Conservation (phyloP, 2,113 vertebrate species). For the Microtus richardsoni region DNA sequence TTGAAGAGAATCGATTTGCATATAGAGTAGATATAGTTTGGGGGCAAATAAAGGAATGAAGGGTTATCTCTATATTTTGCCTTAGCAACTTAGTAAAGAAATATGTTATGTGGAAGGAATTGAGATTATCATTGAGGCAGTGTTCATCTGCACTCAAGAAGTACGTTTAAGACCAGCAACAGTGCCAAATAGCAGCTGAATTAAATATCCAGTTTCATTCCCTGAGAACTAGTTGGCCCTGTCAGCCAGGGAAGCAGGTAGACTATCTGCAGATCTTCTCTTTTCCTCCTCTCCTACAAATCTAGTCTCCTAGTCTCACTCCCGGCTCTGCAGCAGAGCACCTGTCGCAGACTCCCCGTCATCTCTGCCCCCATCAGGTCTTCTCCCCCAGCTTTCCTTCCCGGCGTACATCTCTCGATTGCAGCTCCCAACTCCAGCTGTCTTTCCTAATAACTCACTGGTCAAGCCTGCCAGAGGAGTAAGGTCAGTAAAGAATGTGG, state of each 20-base stretch:
- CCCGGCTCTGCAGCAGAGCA: neutral
- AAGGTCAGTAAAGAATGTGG: neutral
- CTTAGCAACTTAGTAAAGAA: slow-evolving; percentile 32
- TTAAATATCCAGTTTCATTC: neutral
- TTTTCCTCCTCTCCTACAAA: neutral
- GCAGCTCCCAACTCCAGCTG: too few species aligned
- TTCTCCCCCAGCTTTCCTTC: too few species aligned
- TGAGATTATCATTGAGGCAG: neutral
- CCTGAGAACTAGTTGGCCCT: neutral
- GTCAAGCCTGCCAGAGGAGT: neutral
- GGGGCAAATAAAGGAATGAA: neutral
- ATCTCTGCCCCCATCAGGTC: neutral
- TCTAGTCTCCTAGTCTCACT: neutral
- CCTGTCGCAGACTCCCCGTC: neutral
- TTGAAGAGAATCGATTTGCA: neutral
- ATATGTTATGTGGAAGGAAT: neutral
- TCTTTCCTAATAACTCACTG: neutral
- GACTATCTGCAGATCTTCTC: neutral
- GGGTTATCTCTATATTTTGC: neutral
- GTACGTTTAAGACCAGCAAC: neutral
- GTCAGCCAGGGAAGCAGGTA: neutral
- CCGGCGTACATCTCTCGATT: neutral
- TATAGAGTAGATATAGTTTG: neutral
- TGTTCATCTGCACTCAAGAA: slow-evolving; percentile 36
- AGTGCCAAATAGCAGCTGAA: neutral